Evolutionary conservation across 2,797 vertebrate genomes (phyloP), one percentile per base, ranked within the genome.

Genomic region (Microchirus variegatus): DNA sequence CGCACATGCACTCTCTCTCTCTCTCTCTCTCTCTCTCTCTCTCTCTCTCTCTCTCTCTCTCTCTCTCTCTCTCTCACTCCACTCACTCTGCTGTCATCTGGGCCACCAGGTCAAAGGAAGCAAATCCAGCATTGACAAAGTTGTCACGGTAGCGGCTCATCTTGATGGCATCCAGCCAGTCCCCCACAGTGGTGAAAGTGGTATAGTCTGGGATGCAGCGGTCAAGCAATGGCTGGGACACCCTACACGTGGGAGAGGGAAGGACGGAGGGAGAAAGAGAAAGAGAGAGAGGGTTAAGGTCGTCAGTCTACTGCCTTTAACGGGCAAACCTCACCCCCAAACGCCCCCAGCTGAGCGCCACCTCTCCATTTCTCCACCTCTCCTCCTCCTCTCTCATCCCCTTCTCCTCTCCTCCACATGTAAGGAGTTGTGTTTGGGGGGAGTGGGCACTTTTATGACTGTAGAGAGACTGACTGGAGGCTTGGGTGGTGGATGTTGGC

Each of bases 91-190:
- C 94, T 5, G 98, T 99, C 96, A 99, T 99, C 90, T 98, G 97
- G 40, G 97, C 96, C 84, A 99, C 98, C 88, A 99, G 93, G 90
- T 99, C 97, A 56, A 99, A 99, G 82, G 98, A 98, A 46, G 96
- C 95, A 50, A 99, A 99, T 66, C 98, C 98, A 0, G 98, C 96
- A 11, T 97, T 98, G 90, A 98, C 85, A 8, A 99, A 99, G 91
- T 96, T 99, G 87, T 99, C 98, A 87, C 95, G 95, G 93, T 99
- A 99, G 81, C 97, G 95, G 73, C 96, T 97, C 98, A 99, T 99
- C 94, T 99, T 99, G 92, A 99, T 99, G 90, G 97, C 97, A 0
- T 98, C 97, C 89, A 99, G 93, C 97, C 97, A 99, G 91, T 99
- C 97, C 59, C 96, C 96, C 88, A 99, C 98, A 9, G 98, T 99